phyloP scores from a whole-genome alignment of 2,797 vertebrate genomes.

The Anisognathus igniventris region DNA sequence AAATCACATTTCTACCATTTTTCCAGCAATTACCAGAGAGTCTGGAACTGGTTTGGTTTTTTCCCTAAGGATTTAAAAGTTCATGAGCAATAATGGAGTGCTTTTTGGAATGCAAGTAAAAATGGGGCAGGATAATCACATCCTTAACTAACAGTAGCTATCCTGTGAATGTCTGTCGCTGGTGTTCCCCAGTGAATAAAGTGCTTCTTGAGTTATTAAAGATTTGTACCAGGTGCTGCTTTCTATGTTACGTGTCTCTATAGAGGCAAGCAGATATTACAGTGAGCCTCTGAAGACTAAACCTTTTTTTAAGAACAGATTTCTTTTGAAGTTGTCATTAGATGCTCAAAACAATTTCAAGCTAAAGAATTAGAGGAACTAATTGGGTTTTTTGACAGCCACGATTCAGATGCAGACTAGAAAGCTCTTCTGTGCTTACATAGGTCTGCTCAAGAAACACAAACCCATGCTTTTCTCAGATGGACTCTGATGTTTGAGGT shows the following conservation, averaged over 20 bases:
- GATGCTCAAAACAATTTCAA: background rate
- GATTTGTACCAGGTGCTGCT: background rate
- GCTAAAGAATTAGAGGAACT: background rate
- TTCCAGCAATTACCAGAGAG: background rate
- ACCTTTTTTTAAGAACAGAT: background rate
- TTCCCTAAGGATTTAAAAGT: background rate
- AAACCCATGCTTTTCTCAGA: background rate
- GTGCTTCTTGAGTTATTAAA: background rate
- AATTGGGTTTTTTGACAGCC: background rate
- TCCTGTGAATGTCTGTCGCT: background rate
- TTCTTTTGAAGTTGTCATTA: background rate
- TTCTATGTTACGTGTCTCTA: background rate
- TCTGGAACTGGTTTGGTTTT: background rate
- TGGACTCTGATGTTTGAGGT: background rate
- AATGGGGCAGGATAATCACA: background rate
- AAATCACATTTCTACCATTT: background rate
- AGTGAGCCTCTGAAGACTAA: background rate
- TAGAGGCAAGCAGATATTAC: background rate
- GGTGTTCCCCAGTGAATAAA: background rate
- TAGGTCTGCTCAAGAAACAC: background rate
- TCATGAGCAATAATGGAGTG: background rate
- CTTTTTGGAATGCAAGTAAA: background rate
- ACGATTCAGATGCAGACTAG: background rate
- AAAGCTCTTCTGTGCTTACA: background rate
- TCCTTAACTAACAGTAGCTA: background rate